Conservation (phyloP, 1,140 invertebrate genomes). For the Drosophila nasuta region DNA sequence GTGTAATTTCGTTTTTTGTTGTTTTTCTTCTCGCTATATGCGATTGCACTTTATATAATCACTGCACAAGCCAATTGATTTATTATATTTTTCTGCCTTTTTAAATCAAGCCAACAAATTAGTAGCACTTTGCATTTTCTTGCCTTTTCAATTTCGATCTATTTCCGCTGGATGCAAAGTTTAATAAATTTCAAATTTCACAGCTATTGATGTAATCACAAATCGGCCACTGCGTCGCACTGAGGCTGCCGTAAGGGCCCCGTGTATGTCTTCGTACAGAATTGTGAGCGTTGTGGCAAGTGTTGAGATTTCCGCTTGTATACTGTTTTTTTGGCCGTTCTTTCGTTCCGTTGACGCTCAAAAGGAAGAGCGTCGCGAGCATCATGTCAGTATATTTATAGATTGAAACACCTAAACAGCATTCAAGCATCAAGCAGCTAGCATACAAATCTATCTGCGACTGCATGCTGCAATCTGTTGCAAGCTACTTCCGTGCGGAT, state of each 20-base stretch:
- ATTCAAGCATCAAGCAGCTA: conserved; percentile 8
- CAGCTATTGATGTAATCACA: conserved; percentile 27
- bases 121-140: not conserved
- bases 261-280: not conserved
- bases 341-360: conserved; percentile 32
- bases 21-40: not conserved
- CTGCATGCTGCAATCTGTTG: conserved; percentile 28
- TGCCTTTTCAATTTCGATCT: not conserved
- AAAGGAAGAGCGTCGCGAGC: conserved; percentile 63
- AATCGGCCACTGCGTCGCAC: conserved; percentile 5
- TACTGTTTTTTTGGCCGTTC: not conserved
- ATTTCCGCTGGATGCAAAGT: not conserved
- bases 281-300: conserved; percentile 25
- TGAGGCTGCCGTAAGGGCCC: conserved; percentile 24
- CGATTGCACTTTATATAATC: conserved; percentile 67
- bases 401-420: conserved; percentile 18
- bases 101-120: not conserved
- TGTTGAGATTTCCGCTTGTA: conserved; percentile 59
- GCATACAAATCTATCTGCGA: conserved; percentile 24
- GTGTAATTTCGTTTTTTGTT: conserved; percentile 44
- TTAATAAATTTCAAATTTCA: not conserved
- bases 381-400: conserved; percentile 59
- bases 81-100: conserved; percentile 18
- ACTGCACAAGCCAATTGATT: conserved; percentile 26
- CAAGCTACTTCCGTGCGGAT: conserved; percentile 31